Conservation (phyloP, 2,113 vertebrate species). For the Antennarius striatus region DNA sequence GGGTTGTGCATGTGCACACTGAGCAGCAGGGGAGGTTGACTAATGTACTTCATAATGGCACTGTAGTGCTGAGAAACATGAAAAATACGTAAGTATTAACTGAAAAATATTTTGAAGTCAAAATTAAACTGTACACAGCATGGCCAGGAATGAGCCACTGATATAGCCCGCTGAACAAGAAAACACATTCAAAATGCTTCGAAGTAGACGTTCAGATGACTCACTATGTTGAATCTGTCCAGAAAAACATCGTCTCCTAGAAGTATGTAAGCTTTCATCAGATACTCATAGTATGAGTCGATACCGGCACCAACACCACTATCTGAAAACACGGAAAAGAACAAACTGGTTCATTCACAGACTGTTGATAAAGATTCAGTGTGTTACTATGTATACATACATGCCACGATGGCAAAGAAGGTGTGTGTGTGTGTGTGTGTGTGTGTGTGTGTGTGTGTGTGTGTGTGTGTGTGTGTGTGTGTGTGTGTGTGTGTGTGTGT, state of each 20-base stretch:
- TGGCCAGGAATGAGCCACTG: too few relatives aligned
- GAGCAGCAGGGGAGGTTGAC: constrained; percentile 94
- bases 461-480: too few relatives aligned
- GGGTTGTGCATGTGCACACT: constrained; percentile 99
- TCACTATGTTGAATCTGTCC: constrained; percentile 96
- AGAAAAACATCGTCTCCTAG: constrained; percentile 93
- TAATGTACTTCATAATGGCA: constrained; percentile 99
- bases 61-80: constrained; percentile 88
- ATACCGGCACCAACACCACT: constrained; percentile 98
- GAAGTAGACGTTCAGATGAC: constrained; percentile 42
- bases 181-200: neutral
- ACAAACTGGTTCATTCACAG: too few relatives aligned
- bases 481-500: too few relatives aligned
- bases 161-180: neutral
- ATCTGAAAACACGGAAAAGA: constrained; percentile 76
- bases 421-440: too few relatives aligned
- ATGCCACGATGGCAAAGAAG: too few relatives aligned
- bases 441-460: too few relatives aligned
- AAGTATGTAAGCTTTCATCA: constrained; percentile 98
- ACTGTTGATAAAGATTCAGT: too few relatives aligned
- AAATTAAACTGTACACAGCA: neutral
- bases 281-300: constrained; percentile 98
- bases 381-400: too few relatives aligned
- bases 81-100: constrained; percentile 5
- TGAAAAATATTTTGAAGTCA: neutral